Evolutionary conservation across 2,888 invertebrate genomes (phyloP), one percentile per base, ranked within the genome.

Genomic region (Lycaena phlaeas): DNA sequence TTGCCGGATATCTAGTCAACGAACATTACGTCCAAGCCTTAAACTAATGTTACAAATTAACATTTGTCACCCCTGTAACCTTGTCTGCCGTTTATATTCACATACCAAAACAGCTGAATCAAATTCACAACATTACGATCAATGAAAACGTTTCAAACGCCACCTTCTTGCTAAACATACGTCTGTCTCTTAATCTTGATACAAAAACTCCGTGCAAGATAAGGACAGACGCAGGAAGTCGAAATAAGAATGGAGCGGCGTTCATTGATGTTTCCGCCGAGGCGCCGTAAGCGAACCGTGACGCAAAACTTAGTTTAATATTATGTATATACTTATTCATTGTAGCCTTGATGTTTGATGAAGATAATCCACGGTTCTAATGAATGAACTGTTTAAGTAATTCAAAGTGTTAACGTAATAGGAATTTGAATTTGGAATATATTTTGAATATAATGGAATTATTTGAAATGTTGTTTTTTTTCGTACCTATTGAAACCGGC

Each of bases 191-290:
- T 42, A 64, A 45, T 51, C 28, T 42, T 38, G 18, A 29, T 43
- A 43, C 46, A 42, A 45, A 40, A 36, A 11, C 22, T 10, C 49
- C 41, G 61, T 45, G 61, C 46, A 59, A 45, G 61, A 73, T 50
- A 66, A 60, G 57, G 71, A 71, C 46, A 48, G 60, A 61, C 51
- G 57, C 65, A 69, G 78, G 78, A 78, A 76, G 63, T 62, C 44
- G 50, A 40, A 61, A 61, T 59, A 66, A 73, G 73, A 74, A 73
- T 73, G 70, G 59, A 59, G 59, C 57, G 60, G 63, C 60, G 60
- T 65, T 75, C 78, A 78, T 74, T 71, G 66, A 70, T 60, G 64
- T 69, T 70, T 67, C 64, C 65, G 65, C 58, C 56, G 58, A 29
- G 18, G 26, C 31, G 28, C 30, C 17, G 14, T 40, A 29, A 27